Percentiles rank a stretch among this genome's conserved stretches.
These are phyloP conservation scores for Colius striatus DNA, from an alignment of 2,113 vertebrate genomes.

Conservation along the genomic window DNA sequence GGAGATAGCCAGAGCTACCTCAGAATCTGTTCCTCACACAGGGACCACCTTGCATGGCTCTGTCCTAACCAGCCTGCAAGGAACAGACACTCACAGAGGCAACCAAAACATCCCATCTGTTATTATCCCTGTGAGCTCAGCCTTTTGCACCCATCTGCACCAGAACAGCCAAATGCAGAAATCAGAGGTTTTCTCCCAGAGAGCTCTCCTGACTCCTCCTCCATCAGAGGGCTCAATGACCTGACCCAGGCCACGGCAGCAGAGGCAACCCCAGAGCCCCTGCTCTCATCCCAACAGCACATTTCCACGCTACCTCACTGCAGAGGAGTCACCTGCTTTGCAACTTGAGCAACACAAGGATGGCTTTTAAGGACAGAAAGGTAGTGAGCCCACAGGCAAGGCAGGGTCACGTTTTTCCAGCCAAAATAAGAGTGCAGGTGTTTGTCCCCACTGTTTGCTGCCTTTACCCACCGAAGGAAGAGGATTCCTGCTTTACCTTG, in stretches of 20 bases:
- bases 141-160: background rate
- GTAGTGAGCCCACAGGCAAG: background rate
- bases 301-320: background rate
- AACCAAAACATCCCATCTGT: fast-evolving
- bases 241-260: background rate
- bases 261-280: background rate
- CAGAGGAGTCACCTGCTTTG: background rate
- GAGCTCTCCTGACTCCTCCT: background rate
- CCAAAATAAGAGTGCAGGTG: background rate
- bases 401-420: background rate
- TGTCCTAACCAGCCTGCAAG: background rate
- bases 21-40: background rate
- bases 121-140: background rate
- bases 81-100: background rate
- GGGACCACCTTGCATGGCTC: too few species aligned
- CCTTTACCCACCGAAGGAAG: background rate
- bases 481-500: background rate
- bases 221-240: background rate
- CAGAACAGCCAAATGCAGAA: background rate
- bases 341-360: background rate
- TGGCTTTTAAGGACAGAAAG: background rate
- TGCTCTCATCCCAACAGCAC: background rate
- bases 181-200: background rate
- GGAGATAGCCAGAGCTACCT: background rate
- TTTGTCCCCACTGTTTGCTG: background rate